Base-by-base conservation (phyloP, 2,888 invertebrate species). In the Protodeltote pygarga region DNA sequence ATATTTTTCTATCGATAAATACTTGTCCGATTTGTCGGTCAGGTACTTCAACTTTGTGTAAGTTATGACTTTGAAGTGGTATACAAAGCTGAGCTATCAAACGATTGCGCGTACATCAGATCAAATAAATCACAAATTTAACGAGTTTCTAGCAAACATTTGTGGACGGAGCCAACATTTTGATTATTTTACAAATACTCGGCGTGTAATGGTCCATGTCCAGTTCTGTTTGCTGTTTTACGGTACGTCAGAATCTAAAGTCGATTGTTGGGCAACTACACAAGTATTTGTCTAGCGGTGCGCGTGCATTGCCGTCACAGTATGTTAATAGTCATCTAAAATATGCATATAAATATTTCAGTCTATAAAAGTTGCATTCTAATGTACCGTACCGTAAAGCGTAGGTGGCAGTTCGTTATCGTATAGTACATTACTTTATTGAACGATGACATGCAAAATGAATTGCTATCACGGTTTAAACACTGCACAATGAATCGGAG, bases 141-240 rank as follows among this genome's bases (percentile, higher is more conserved):
- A 89, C 83, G 85, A 87, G 84, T 76, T 83, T 79, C 77, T 73
- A 73, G 81, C 85, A 87, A 89, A 88, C 83, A 88, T 86, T 83
- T 81, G 84, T 79, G 77, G 69, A 75, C 75, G 74, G 67, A 73
- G 49, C 69, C 50, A 68, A 75, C 79, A 77, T 87, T 77, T 86
- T 82, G 82, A 81, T 82, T 88, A 87, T 88, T 88, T 85, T 81
- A 83, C 88, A 89, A 90, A 89, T 86, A 89, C 87, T 89, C 66
- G 46, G 76, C 63, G 74, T 69, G 85, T 90, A 91, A 90, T 90
- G 89, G 90, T 75, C 83, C 87, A 76, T 83, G 74, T 77, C n/a
- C 74, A 79, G 79, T 65, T 74, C 51, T 85, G 84, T 86, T 87
- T 85, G 79, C 81, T 77, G 75, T 85, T 83, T 78, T 81, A 83